Evolutionary conservation across 2,113 vertebrate species (phyloP), one percentile per base, ranked within the genome.

Genomic region (Ancistrus triradiatus): DNA sequence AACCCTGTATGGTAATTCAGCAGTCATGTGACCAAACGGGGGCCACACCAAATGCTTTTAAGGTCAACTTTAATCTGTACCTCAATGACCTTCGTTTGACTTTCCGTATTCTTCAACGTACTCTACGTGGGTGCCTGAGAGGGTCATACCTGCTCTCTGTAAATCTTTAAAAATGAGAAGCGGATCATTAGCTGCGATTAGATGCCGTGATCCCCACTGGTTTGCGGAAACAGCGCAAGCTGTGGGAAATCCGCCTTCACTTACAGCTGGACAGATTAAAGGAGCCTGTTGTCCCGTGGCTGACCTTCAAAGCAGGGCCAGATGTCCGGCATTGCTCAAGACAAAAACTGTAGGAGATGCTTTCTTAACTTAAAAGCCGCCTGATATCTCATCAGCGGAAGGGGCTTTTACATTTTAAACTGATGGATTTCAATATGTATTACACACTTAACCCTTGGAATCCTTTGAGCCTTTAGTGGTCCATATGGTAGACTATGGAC

Each of bases 251-350:
- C 68, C 58, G 22, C 52, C 50, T 68, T 40, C 18, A 24, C 47
- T 69, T 62, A 68, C 65, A 68, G 49, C 65, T 52, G 65, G 75
- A 67, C 53, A 80, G 85, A 87, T 86, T 87, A 86, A 80, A 70
- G 80, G 71, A 73, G 73, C 78, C 83, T 83, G 78, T 84, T 85
- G 84, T 86, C 83, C 81, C 69, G 66, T 82, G 80, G 75, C 69
- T 88, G 87, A 87, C 82, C 85, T 78, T 80, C 76, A 83, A 84
- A 86, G 78, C 82, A 72, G 65, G 73, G 72, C 58, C 84, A 87
- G 84, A 86, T 85, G 85, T 84, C 82, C 76, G 66, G 73, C 78
- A 63, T 62, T 64, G 46, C 63, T 70, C 61, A 57, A 77, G 78
- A 81, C 75, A 79, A 81, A 81, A 75, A 79, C 80, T 79, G 83